Conservation (phyloP, 2,113 vertebrate genomes). For the Prochilodus magdalenae region DNA sequence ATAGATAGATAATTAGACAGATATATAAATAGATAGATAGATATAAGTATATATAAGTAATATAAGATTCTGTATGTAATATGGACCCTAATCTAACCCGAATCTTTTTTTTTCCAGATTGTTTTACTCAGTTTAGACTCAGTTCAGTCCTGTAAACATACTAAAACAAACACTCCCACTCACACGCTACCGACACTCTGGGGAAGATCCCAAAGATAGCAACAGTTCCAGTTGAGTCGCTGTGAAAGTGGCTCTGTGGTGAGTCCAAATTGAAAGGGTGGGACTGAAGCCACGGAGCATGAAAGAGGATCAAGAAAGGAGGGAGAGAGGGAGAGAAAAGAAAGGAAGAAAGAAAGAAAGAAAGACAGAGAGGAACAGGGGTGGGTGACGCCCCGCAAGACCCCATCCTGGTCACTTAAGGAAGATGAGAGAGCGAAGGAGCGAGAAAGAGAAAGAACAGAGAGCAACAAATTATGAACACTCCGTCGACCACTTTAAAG, state of each 20-base stretch:
- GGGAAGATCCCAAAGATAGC: conserved; percentile 71
- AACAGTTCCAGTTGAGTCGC: conserved; percentile 77
- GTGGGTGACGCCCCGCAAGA: conserved; percentile 63
- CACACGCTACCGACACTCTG: background rate
- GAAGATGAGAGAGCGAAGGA: conserved; percentile 63
- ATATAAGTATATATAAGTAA: too few species aligned
- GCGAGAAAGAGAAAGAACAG: conserved; percentile 57
- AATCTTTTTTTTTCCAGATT: too few species aligned
- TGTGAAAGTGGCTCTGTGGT: conserved; percentile 69
- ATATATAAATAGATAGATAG: too few species aligned
- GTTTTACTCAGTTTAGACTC: too few species aligned
- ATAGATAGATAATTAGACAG: too few species aligned
- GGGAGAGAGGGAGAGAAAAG: conserved; percentile 56
- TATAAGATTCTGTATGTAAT: too few species aligned
- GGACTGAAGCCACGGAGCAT: conserved; percentile 71
- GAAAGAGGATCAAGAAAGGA: conserved; percentile 72
- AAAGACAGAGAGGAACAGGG: conserved; percentile 63
- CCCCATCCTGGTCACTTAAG: conserved; percentile 72
- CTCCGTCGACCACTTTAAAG: conserved; percentile 81
- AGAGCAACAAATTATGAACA: conserved; percentile 82
- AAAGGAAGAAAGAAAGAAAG: conserved; percentile 47
- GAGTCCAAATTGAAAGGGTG: conserved; percentile 75
- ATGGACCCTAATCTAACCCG: too few species aligned
- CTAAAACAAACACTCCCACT: background rate
- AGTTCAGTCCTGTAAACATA: background rate